Evolutionary conservation across 2,113 vertebrate genomes (phyloP), one percentile per base, ranked within the genome.

Genomic region (Oreochromis spilurus): DNA sequence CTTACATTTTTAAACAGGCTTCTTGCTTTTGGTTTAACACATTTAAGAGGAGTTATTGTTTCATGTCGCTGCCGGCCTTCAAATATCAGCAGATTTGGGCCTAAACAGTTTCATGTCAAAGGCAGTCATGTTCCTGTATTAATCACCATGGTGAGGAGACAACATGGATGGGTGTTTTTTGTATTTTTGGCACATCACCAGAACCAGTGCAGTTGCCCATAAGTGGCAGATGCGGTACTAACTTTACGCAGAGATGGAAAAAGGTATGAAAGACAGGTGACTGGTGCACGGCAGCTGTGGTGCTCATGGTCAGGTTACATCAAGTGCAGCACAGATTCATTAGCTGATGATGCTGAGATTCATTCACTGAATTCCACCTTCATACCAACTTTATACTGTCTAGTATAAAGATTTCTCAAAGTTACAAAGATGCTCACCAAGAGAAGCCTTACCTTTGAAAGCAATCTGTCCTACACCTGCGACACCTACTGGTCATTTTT

Each of bases 161-260:
- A 62, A 36, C 29, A 36, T 62, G 31, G 16, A 36, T 31, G 11
- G 58, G 58, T 36, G 58, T n/a, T 7, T 62, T 36, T 62, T 0
- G 0, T 0, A 19, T 62, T 19, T 62, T 5, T 34, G 29, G 58
- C 29, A 29, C 55, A 34, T 36, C 31, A 36, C 31, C 31, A 62
- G 17, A 62, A 62, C 17, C 17, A 62, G 1, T 62, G 9, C 58
- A 62, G 31, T n/a, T 62, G 1, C 58, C 29, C 16, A 62, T 0
- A 62, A 62, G 16, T 62, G 16, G 29, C 0, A 3, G 58, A 62
- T 62, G 0, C 0, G 2, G 0, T 62, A 62, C 31, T 1, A 62
- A 62, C 58, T 62, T 62, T 1, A 62, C 2, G 2, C 31, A 12
- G 31, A 62, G 31, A n/a, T 62, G 58, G 58, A 62, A 62, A 62